phyloP scores from a whole-genome alignment of 1,140 invertebrate species.

The Mizuhopecten yessoensis region DNA sequence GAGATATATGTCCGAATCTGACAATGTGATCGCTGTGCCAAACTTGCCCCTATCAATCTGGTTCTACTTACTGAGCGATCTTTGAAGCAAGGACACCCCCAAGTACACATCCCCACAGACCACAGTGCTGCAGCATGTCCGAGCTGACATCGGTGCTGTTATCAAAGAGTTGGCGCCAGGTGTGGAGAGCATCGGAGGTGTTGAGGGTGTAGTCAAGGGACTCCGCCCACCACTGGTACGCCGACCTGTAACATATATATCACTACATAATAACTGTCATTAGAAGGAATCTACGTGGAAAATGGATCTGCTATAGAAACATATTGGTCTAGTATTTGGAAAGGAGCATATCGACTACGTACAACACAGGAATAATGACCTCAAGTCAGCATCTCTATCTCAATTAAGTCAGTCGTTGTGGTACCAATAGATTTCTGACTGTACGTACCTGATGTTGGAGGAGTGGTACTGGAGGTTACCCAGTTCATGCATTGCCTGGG shows the following conservation, averaged over 20 bases:
- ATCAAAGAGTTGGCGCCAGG: slow-evolving; percentile 72
- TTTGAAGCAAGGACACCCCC: slow-evolving; percentile 82
- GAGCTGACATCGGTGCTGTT: slow-evolving; percentile 71
- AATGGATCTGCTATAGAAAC: too few relatives aligned
- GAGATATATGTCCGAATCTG: too few relatives aligned
- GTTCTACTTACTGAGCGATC: slow-evolving; percentile 81
- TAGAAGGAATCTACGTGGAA: neutral
- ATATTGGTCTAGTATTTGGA: too few relatives aligned
- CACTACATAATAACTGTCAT: neutral
- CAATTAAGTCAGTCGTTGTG: too few relatives aligned
- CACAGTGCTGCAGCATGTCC: slow-evolving; percentile 79
- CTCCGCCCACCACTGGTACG: slow-evolving; percentile 80
- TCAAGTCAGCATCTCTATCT: too few relatives aligned
- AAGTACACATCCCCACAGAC: slow-evolving; percentile 82
- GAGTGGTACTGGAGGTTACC: slow-evolving; percentile 82
- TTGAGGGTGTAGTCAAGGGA: slow-evolving; percentile 76
- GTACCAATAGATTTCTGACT: neutral
- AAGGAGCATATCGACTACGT: too few relatives aligned
- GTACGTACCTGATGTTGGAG: slow-evolving; percentile 77
- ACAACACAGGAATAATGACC: too few relatives aligned
- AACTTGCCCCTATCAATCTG: too few relatives aligned
- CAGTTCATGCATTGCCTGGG: slow-evolving; percentile 82
- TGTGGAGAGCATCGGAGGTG: slow-evolving; percentile 72
- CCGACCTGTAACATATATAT: slow-evolving; percentile 67
- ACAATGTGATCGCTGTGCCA: too few relatives aligned